A percentile compares a stretch with the other conserved stretches of the same genome.
phyloP scores from a whole-genome alignment of 2,113 vertebrate genomes.

The Brachypteracias leptosomus region DNA sequence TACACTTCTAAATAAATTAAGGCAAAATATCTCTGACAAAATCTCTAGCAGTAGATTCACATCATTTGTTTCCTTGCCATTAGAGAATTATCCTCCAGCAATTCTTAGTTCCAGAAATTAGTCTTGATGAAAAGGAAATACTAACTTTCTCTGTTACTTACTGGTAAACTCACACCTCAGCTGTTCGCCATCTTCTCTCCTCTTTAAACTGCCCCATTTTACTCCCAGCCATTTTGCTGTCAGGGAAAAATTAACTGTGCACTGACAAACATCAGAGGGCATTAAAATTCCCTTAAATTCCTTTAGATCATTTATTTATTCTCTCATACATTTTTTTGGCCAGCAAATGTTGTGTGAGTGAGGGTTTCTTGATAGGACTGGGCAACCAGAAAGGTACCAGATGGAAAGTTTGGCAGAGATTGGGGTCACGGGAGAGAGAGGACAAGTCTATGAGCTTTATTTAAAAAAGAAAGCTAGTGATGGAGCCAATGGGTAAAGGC shows the following conservation, averaged over 20 bases:
- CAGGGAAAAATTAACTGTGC: neutral
- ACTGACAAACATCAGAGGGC: neutral
- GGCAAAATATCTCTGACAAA: neutral
- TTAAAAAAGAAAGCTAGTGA: neutral
- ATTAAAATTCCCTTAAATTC: neutral
- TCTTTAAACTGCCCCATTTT: neutral
- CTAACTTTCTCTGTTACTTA: neutral
- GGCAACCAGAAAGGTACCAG: constrained; percentile 14
- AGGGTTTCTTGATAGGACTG: neutral
- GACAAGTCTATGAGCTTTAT: neutral
- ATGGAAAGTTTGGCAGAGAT: neutral
- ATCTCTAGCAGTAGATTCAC: neutral
- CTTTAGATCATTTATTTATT: constrained; percentile 20
- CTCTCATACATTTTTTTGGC: neutral
- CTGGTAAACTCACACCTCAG: neutral
- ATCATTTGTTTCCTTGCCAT: neutral
- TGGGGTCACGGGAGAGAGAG: neutral
- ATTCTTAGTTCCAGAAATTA: neutral
- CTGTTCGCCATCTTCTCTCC: neutral
- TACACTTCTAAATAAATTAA: neutral
- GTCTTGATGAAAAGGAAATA: neutral
- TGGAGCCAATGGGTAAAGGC: neutral
- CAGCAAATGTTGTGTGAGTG: neutral
- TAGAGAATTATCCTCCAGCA: neutral
- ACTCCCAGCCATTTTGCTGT: neutral